Percentiles rank a stretch among this genome's conserved stretches.
phyloP scores from a whole-genome alignment of 2,797 vertebrate species.

The Crax fasciolata region DNA sequence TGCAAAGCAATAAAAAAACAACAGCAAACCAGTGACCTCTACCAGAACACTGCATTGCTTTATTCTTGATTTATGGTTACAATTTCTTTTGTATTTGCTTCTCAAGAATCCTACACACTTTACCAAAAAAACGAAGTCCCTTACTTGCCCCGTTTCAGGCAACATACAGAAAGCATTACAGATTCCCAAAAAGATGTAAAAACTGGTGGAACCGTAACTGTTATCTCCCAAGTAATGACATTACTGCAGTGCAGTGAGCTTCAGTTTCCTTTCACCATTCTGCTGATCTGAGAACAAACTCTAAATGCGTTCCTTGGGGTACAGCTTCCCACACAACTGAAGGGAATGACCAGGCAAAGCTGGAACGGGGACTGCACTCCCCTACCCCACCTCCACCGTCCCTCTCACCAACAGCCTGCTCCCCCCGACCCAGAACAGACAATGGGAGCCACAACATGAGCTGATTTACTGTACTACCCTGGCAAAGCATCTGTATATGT shows the following conservation, averaged over 20 bases:
- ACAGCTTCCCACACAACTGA: not conserved
- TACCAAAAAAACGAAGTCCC: not conserved
- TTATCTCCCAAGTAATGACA: not conserved
- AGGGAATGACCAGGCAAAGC: not conserved
- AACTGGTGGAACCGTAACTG: not conserved
- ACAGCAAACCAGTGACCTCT: not conserved
- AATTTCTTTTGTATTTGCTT: not conserved
- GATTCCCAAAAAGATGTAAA: not conserved
- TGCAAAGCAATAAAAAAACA: not conserved
- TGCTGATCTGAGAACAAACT: not conserved
- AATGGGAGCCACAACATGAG: not conserved
- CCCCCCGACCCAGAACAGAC: accelerated
- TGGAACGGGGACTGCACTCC: not conserved
- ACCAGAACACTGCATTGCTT: not conserved
- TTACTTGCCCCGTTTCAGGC: not conserved
- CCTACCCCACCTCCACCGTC: not conserved
- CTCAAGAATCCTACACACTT: not conserved
- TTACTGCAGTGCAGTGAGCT: not conserved
- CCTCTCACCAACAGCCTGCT: not conserved
- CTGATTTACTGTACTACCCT: not conserved
- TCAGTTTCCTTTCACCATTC: not conserved
- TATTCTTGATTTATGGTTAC: not conserved
- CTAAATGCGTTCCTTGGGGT: not conserved
- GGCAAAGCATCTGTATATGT: not conserved
- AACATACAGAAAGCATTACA: not conserved